Evolutionary conservation across 2,888 invertebrate genomes (phyloP), one percentile per base, ranked within the genome.

Genomic region (Idaea biselata): DNA sequence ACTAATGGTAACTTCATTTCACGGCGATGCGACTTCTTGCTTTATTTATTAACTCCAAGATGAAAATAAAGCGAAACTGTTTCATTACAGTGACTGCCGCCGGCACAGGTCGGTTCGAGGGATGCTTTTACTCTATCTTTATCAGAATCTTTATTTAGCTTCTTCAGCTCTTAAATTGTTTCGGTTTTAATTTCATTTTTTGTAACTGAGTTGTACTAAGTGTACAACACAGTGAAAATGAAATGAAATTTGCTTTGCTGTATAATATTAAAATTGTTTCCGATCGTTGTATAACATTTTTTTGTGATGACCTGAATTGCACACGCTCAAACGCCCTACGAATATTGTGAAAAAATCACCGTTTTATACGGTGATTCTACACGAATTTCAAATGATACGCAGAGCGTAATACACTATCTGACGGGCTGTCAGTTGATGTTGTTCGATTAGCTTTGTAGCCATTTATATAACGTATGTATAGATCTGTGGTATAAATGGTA

Each of bases 1-100:
- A 71, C 68, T 69, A 78, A 68, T 69, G 73, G 67, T 73, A 76
- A 72, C 63, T 74, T 75, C 73, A 73, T 73, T 57, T 62, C 63
- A 68, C 64, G 59, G 58, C 53, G 62, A 54, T 18, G 63, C 54
- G 60, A 44, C 44, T 44, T 44, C 33, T 11, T 33, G 7, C 44
- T 44, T 44, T 8, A 8, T 44, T 44, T 44, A 44, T 44, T 44
- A 14, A 44, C 44, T 44, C 44, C 44, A 14, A 8, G 14, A n/a
- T 58, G 25, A 31, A 6, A 58, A 58, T 25, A 18, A 58, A 25
- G 18, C 16, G 18, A 25, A 58, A 8, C 8, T 11, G 44, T 44
- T 44, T 44, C 11, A 44, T 44, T 44, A 44, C 44, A 44, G 44
- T 11, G 44, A 44, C 44, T 44, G 11, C 44, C 44, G 44, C 44